Evolutionary conservation across 1,140 invertebrate genomes (phyloP), one percentile per base, ranked within the genome.

Genomic region (Cardiocondyla obscurior): DNA sequence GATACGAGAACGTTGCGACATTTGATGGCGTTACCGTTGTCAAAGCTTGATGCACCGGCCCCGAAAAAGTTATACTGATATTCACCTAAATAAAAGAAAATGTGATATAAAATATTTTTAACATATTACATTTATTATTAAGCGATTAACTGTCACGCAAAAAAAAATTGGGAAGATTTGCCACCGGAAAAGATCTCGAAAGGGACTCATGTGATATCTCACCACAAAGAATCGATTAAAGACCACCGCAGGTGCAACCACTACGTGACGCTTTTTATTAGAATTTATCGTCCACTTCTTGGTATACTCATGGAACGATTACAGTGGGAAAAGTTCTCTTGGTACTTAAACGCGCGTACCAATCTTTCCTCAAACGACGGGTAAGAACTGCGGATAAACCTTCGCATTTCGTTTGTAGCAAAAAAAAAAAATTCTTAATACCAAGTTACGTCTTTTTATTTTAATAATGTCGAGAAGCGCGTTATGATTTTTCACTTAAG

Each of bases 61-160:
- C 93, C 7, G 90, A 72, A 36, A 94, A 93, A 55, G 90, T 90
- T 33, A 94, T 39, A 19, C 83, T 92, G 58, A 93, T 91, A 67
- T 94, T 93, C 1, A 91, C 33, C 93, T 94, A 65, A 49, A 30
- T 57, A 28, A 30, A 39, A 53, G 0, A 28, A 69, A 53, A 22
- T 65, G 36, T 39, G 22, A 22, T 46, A 60, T 30, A 28, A 8
- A 30, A 42, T 8, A 28, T 30, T 36, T 5, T 30, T 6, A 57
- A n/a, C 7, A 44, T n/a, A 30, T 57, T 7, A 58, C 19, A 28
- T 58, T 57, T 30, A 42, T 73, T 46, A 30, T 53, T 25, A 1
- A 10, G 8, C 25, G 8, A 25, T 49, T 10, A 1, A 39, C 51
- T 39, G 16, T 51, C 12, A 65, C 33, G n/a, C 19, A 7, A 42